phyloP scores from a whole-genome alignment of 1,140 invertebrate species.

The Panagrolaimus sp. region DNA sequence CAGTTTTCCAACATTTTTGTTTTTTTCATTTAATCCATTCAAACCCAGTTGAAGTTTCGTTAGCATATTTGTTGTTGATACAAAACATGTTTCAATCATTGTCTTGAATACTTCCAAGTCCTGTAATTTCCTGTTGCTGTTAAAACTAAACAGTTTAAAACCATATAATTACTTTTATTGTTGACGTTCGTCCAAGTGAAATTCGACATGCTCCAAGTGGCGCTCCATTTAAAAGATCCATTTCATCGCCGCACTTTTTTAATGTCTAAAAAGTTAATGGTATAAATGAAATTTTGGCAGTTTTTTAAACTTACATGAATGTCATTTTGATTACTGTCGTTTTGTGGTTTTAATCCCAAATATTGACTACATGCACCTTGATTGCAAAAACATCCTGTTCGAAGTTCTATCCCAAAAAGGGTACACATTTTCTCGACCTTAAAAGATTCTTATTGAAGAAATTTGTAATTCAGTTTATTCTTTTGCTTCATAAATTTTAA shows the following conservation, averaged over 20 bases:
- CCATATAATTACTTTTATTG: constrained; percentile 68
- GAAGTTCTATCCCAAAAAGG: constrained; percentile 74
- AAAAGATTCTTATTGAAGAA: constrained; percentile 48
- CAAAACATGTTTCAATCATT: constrained; percentile 42
- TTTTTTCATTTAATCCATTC: background rate
- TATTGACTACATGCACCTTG: constrained; percentile 84
- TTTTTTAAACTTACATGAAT: background rate
- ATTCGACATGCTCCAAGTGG: constrained; percentile 85
- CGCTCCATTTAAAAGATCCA: constrained; percentile 72
- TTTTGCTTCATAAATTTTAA: too few species aligned
- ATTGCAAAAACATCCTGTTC: constrained; percentile 93
- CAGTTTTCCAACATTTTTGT: constrained; percentile 12
- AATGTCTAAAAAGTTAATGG: constrained; percentile 65
- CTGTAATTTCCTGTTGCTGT: constrained; percentile 57
- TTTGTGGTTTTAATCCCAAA: constrained; percentile 66
- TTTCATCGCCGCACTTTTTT: constrained; percentile 82
- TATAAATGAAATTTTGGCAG: too few species aligned
- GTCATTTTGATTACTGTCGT: background rate
- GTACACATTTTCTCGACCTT: constrained; percentile 81
- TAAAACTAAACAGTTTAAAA: too few species aligned
- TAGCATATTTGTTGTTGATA: background rate
- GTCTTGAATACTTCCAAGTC: constrained; percentile 29
- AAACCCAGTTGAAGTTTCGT: background rate
- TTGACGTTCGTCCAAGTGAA: constrained; percentile 88
- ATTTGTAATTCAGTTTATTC: too few species aligned